Base-by-base conservation (phyloP, 1,140 invertebrate species). In the Panagrolaimus sp. region DNA sequence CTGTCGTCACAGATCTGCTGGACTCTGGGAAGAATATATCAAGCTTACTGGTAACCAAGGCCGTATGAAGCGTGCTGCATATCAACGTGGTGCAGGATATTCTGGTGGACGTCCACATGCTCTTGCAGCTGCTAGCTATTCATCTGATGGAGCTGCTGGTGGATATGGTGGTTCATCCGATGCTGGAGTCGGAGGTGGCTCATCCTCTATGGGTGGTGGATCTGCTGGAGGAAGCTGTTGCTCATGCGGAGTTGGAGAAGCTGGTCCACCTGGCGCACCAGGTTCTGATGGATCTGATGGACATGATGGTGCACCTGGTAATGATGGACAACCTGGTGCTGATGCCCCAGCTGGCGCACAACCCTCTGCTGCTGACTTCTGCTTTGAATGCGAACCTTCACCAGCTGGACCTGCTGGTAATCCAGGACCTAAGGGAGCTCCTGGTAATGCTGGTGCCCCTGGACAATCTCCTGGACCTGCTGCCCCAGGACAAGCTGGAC, bases 321-420 rank as follows among this genome's bases (percentile, higher is more conserved):
- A 67, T 38, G 63, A 71, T 63, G 73, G 73, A 69, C 27, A 63
- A 14, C 48, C 63, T 47, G 73, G 73, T 68, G 67, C 44, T 27
- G 73, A 74, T 63, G 73, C 73, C 61, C 64, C 43, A 38, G 48
- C 72, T 43, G 71, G 63, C 11, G 70, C 66, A 25, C 23, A 31
- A 11, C 72, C 72, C 23, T 43, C 63, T 25, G 63, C 57, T 13
- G 74, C 61, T 7, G 72, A 72, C 66, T 75, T 74, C 65, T 75
- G 74, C 73, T 75, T 75, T 73, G 74, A 75, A 61, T 75, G 74
- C 64, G 74, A 74, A 27, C 74, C 72, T 45, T 74, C 69, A 66
- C 74, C 74, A 20, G 65, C 74, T 43, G 72, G 73, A 66, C 72
- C 70, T 47, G 53, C 73, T 61, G 74, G 73, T 71, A 75, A 75